Conservation (phyloP, 1,140 invertebrate species). For the Pantala flavescens region DNA sequence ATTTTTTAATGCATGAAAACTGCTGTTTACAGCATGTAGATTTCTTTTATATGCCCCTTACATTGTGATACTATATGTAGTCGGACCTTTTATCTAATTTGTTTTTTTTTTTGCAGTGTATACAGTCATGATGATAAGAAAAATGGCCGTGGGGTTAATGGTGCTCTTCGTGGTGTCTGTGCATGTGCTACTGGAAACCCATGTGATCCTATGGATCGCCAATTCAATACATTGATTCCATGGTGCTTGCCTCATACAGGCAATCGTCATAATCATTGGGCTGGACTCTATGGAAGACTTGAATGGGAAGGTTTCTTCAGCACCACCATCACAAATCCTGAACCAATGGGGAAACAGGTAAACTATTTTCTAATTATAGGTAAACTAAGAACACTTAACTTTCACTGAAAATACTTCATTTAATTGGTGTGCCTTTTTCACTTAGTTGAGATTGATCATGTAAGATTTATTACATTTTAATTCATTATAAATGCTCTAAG, state of each 20-base stretch:
- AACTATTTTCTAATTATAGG: neutral
- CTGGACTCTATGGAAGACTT: slow-evolving; percentile 61
- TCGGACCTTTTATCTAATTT: too few species aligned
- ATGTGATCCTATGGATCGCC: slow-evolving; percentile 63
- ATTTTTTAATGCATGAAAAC: too few species aligned
- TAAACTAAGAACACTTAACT: too few species aligned
- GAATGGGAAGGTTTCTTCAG: slow-evolving; percentile 79
- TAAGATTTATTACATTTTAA: too few species aligned
- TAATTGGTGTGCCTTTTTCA: too few species aligned
- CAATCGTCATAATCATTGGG: slow-evolving; percentile 79
- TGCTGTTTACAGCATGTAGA: too few species aligned
- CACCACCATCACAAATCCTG: slow-evolving; percentile 80
- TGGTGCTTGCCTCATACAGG: slow-evolving; percentile 86
- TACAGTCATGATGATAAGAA: slow-evolving; percentile 63
- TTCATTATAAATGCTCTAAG: too few species aligned
- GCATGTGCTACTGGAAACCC: slow-evolving; percentile 50
- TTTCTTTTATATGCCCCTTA: too few species aligned
- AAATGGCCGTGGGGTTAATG: slow-evolving; percentile 46
- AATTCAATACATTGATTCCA: slow-evolving; percentile 77
- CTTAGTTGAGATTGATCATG: too few species aligned
- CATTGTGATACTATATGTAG: too few species aligned
- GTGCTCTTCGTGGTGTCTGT: slow-evolving; percentile 65
- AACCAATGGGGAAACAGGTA: slow-evolving; percentile 84
- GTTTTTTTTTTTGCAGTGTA: slow-evolving; percentile 34
- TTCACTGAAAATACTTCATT: too few species aligned